Conservation (phyloP, 2,888 invertebrate species). For the Parnassius glacialis region DNA sequence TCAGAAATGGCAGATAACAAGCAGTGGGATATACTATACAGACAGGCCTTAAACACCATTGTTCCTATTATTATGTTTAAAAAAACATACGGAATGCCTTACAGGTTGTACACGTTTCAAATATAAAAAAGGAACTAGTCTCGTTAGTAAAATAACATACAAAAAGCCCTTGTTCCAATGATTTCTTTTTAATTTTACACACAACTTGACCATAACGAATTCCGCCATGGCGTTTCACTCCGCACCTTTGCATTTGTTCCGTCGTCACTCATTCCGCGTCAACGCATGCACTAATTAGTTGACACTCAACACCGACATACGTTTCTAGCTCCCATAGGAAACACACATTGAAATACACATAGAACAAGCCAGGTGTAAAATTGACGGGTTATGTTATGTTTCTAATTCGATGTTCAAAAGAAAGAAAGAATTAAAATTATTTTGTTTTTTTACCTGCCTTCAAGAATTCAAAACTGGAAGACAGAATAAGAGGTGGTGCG, state of each 20-base stretch:
- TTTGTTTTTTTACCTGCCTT: no score
- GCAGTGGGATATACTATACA: no score
- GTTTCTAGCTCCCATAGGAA: constrained; percentile 61
- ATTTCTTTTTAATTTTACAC: constrained; percentile 25
- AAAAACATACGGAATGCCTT: no score
- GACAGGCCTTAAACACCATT: no score
- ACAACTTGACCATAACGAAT: constrained; percentile 31
- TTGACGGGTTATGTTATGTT: constrained; percentile 44
- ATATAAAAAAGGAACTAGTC: no score
- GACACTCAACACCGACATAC: constrained; percentile 58
- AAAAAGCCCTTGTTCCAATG: not conserved
- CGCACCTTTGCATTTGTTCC: constrained; percentile 56
- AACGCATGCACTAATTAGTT: constrained; percentile 74
- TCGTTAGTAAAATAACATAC: not conserved
- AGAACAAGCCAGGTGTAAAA: constrained; percentile 66
- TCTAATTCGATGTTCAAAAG: constrained; percentile 32
- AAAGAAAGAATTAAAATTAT: constrained; percentile 16
- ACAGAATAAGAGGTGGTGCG: no score
- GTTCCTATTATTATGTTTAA: no score
- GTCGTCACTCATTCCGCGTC: constrained; percentile 67
- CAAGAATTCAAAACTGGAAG: no score
- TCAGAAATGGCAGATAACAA: no score
- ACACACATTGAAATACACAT: constrained; percentile 43
- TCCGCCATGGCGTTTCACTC: constrained; percentile 48
- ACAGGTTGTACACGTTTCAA: no score